phyloP scores from a whole-genome alignment of 2,797 vertebrate genomes.

The Geotria australis region DNA sequence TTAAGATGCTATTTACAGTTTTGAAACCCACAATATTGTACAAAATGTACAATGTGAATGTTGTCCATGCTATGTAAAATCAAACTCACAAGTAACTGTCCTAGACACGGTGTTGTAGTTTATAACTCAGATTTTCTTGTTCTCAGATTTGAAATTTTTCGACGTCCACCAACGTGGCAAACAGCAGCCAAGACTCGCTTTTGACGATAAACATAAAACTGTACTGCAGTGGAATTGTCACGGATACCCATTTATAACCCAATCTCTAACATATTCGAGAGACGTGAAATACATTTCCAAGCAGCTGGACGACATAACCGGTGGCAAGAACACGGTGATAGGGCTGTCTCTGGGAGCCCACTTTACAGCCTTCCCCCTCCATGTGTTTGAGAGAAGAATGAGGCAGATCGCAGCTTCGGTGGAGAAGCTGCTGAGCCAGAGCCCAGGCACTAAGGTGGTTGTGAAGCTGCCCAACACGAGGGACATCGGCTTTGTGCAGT shows the following conservation, averaged over 20 bases:
- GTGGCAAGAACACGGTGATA: slow-evolving; percentile 47
- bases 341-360: slow-evolving; percentile 75
- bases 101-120: too few relatives aligned
- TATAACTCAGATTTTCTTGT: too few relatives aligned
- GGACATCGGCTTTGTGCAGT: slow-evolving; percentile 45
- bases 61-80: too few relatives aligned
- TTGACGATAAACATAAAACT: slow-evolving; percentile 50
- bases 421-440: slow-evolving; percentile 41
- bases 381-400: slow-evolving; percentile 55
- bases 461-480: slow-evolving; percentile 45
- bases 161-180: too few relatives aligned
- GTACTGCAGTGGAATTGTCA: slow-evolving; percentile 64
- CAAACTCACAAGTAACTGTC: too few relatives aligned
- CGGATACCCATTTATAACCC: slow-evolving; percentile 56
- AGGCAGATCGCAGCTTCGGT: slow-evolving; percentile 50
- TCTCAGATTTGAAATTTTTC: too few relatives aligned
- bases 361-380: slow-evolving; percentile 74
- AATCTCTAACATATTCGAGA: slow-evolving; percentile 37
- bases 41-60: too few relatives aligned
- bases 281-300: slow-evolving; percentile 66
- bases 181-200: slow-evolving; percentile 13
- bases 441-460: slow-evolving; percentile 38
- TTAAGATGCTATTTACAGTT: too few relatives aligned
- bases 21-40: too few relatives aligned
- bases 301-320: slow-evolving; percentile 48